These are phyloP conservation scores for Ladona fulva DNA, from an alignment of 1,140 invertebrate species.

Conservation along the genomic window DNA sequence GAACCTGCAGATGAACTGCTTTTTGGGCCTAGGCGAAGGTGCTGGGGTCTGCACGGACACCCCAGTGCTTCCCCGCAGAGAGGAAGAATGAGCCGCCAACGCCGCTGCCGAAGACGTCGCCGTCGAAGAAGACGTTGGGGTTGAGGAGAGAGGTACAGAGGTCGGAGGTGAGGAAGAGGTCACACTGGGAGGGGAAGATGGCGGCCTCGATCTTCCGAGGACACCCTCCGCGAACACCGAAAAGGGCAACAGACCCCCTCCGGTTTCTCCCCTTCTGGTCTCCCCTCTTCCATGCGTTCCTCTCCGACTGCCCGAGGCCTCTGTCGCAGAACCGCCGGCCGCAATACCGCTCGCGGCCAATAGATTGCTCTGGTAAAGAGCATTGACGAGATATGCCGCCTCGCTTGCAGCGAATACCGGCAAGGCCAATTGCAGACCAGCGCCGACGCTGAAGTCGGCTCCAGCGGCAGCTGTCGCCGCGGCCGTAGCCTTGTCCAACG, in stretches of 20 bases:
- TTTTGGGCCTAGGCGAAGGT: conserved; percentile 49
- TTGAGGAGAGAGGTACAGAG: conserved; percentile 20
- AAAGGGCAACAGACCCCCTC: neutral
- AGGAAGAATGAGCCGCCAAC: conserved; percentile 46
- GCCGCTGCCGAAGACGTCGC: conserved; percentile 46
- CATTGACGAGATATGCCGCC: neutral
- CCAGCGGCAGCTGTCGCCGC: conserved; percentile 17
- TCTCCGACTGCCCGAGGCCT: neutral
- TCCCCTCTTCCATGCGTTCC: neutral
- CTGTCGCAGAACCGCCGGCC: neutral
- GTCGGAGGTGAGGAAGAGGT: conserved; percentile 19
- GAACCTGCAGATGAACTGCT: conserved; percentile 97
- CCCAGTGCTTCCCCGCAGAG: conserved; percentile 20
- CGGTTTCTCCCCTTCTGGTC: neutral
- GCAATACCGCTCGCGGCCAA: neutral
- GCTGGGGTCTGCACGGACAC: conserved; percentile 11
- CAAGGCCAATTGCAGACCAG: neutral
- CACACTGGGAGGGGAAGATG: conserved; percentile 22
- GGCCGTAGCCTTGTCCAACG: neutral
- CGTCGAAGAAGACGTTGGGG: conserved; percentile 28
- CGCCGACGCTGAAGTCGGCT: conserved; percentile 10
- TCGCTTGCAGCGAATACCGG: neutral
- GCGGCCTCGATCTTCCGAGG: neutral
- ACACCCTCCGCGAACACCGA: neutral
- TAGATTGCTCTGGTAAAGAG: neutral